Conservation (phyloP, 2,888 invertebrate genomes). For the Bedellia somnulentella region DNA sequence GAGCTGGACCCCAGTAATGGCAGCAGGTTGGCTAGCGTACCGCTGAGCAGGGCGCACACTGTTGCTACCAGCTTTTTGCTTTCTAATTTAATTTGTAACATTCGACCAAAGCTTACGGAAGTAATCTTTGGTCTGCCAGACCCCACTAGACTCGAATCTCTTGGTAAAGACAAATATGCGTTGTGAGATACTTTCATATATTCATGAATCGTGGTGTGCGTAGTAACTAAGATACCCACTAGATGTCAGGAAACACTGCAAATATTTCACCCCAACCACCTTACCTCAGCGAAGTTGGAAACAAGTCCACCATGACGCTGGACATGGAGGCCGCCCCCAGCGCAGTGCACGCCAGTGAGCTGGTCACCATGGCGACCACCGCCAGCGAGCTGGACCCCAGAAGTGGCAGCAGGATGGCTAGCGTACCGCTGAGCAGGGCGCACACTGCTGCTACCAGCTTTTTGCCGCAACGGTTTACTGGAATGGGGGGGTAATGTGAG, state of each 20-base stretch:
- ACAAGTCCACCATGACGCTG: constrained; percentile 65
- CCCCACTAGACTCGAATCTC: no score
- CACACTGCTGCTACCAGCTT: constrained; percentile 32
- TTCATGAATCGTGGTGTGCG: no score
- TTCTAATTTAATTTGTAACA: no score
- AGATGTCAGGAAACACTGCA: no score
- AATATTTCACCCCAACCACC: no score
- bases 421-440: constrained; percentile 41
- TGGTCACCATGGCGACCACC: constrained; percentile 57
- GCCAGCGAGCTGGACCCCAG: constrained; percentile 47
- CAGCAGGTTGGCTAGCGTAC: constrained; percentile 45
- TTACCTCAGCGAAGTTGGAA: constrained; percentile 68
- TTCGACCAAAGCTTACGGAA: no score
- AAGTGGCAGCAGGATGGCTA: constrained; percentile 57
- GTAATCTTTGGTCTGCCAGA: no score
- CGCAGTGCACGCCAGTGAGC: constrained; percentile 54
- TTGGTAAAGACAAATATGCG: no score
- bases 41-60: constrained; percentile 43
- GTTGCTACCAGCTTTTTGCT: constrained; percentile 35
- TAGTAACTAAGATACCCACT: no score
- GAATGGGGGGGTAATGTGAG: no score
- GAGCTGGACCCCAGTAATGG: constrained; percentile 59
- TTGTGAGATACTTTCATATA: no score
- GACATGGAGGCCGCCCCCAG: constrained; percentile 62
- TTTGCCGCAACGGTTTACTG: constrained; percentile 33